Evolutionary conservation across 1,140 invertebrate genomes (phyloP), one percentile per base, ranked within the genome.

Genomic region (Acromyrmex echinatior): DNA sequence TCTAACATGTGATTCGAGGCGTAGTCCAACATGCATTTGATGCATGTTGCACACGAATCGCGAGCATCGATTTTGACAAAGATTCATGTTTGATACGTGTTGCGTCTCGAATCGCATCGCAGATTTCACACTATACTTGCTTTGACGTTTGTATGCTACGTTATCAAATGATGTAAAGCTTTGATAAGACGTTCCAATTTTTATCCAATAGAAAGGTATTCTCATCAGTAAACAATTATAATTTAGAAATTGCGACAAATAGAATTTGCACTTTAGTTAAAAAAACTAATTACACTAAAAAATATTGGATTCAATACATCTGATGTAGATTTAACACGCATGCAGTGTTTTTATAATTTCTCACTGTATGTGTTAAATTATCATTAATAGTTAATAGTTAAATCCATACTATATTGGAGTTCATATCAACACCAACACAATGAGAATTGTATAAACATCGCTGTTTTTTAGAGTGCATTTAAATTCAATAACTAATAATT

Each of bases 41-140:
- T 84, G 56, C 70, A 84, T 84, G 80, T 76, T 84, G 39, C 80
- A 76, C 56, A 76, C 70, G 80, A 84, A 60, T 84, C 58, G 70
- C 80, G 70, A 70, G 80, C 80, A 84, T 84, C 80, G 80, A 84
- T 84, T 84, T 62, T 84, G 80, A 80, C 78, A 51, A 66, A 80
- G 78, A 84, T 74, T 84, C 80, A 84, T 84, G 53, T 51, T 76
- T 45, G 56, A 84, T 84, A 84, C 80, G 80, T 84, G 80, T 76
- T 84, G 80, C 80, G 60, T 28, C 80, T 76, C 25, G 71, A 84
- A 39, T 51, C 70, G 39, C 56, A 14, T 28, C 70, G 45, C 39
- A 28, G 53, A 73, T 84, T 76, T 74, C 49, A 25, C 78, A 35
- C 80, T 14, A 63, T 21, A 39, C 49, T 62, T 35, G 39, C 39